Conservation (phyloP, 53 echinoderm and acorn worm genomes). For the Crossaster papposus region DNA sequence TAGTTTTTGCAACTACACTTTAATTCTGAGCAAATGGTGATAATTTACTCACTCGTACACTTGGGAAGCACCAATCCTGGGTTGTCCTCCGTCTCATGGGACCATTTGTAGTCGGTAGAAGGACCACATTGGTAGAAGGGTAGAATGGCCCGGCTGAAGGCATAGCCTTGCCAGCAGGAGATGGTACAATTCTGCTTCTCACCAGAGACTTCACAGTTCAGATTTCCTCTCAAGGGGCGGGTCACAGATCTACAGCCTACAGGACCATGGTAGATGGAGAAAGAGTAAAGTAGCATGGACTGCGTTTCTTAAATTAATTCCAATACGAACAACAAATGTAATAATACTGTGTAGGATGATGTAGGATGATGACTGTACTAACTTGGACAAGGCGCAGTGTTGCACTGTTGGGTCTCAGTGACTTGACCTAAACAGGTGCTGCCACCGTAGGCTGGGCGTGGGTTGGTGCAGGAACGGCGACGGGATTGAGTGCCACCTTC, state of each 20-base stretch:
- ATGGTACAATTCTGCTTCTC: slow-evolving; percentile 60
- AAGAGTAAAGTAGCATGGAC: background rate
- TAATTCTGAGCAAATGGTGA: background rate
- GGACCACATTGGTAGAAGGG: too few species aligned
- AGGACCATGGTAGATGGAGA: background rate
- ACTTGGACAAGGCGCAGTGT: slow-evolving; percentile 64
- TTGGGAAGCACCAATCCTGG: slow-evolving; percentile 10
- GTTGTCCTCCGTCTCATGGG: slow-evolving; percentile 52
- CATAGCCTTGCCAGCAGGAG: too few species aligned
- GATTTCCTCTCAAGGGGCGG: slow-evolving; percentile 50
- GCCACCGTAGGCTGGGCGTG: too few species aligned
- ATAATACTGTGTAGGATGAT: too few species aligned
- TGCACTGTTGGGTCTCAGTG: too few species aligned
- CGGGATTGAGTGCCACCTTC: too few species aligned
- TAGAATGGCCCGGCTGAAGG: too few species aligned
- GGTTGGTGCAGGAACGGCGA: too few species aligned
- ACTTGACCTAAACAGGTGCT: too few species aligned
- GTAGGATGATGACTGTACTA: slow-evolving; percentile 16
- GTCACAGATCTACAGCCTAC: slow-evolving; percentile 54
- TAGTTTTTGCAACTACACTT: too few species aligned
- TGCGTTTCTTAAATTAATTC: too few species aligned
- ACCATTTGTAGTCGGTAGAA: slow-evolving; percentile 71
- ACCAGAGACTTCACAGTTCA: slow-evolving; percentile 37
- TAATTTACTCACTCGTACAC: slow-evolving; percentile 6
- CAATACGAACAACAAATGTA: too few species aligned